Evolutionary conservation across 2,113 vertebrate genomes (phyloP).

Genomic region (Festucalex cinctus): DNA sequence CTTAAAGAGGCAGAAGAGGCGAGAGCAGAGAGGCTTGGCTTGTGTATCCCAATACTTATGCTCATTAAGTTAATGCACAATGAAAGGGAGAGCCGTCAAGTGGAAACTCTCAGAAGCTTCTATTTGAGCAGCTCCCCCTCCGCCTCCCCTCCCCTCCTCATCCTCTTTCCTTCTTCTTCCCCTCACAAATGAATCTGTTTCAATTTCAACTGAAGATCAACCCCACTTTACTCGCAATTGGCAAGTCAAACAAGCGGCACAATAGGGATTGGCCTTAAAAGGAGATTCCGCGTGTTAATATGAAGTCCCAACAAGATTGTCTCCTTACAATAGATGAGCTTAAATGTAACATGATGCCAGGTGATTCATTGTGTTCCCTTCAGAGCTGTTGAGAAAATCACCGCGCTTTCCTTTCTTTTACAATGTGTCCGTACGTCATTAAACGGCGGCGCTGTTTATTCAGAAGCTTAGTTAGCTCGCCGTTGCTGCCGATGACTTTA

Average conservation of each 20-base stretch:
- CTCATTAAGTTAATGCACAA: constrained; percentile 67
- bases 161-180: constrained; percentile 30
- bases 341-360: constrained; percentile 1
- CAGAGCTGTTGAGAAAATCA: constrained; percentile 66
- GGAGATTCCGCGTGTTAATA: constrained; percentile 53
- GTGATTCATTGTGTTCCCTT: neutral
- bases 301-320: constrained; percentile 49
- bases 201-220: constrained; percentile 60
- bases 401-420: constrained; percentile 67
- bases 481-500: constrained; percentile 79
- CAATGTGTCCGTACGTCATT: constrained; percentile 79
- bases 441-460: constrained; percentile 82
- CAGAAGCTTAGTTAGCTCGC: constrained; percentile 74
- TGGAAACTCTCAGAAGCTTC: constrained; percentile 57
- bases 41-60: constrained; percentile 64
- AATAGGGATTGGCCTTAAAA: constrained; percentile 46
- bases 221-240: constrained; percentile 50
- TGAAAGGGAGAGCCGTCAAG: constrained; percentile 60
- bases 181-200: constrained; percentile 61
- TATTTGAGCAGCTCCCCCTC: constrained; percentile 53
- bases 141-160: constrained; percentile 30
- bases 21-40: constrained; percentile 39
- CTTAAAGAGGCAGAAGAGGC: constrained; percentile 49
- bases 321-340: neutral
- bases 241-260: constrained; percentile 60